Conservation (phyloP, 2,797 vertebrate genomes). For the Pampus argenteus region DNA sequence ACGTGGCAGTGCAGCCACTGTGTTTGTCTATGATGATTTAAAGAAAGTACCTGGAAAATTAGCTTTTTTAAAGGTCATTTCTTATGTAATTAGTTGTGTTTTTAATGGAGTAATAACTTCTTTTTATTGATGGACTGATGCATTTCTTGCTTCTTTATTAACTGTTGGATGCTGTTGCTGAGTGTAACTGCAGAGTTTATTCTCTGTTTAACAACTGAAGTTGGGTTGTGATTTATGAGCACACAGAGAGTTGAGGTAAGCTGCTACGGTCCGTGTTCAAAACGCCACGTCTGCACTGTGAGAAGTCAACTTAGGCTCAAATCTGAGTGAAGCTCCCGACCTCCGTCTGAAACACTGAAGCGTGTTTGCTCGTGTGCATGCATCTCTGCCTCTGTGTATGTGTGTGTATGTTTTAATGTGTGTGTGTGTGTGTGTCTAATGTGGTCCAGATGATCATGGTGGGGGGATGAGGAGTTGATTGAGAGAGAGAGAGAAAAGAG, state of each 20-base stretch:
- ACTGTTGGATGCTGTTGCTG: not conserved
- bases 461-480: constrained; percentile 20
- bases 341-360: not conserved
- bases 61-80: too few species aligned
- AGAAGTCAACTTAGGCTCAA: not conserved
- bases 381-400: constrained; percentile 1
- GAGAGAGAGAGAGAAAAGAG: constrained; percentile 3
- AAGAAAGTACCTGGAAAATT: not conserved
- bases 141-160: constrained; percentile 17
- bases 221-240: constrained; percentile 16
- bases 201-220: constrained; percentile 28
- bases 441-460: constrained; percentile 41
- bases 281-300: constrained; percentile 37
- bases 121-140: not conserved
- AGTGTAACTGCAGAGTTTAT: constrained; percentile 5
- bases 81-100: not conserved
- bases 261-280: not conserved
- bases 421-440: constrained; percentile 36
- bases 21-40: not conserved
- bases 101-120: not conserved
- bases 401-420: not conserved
- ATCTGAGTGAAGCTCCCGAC: not conserved
- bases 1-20: not conserved
- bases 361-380: not conserved
- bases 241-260: constrained; percentile 24